phyloP scores from a whole-genome alignment of 1,140 invertebrate species.

The Drosophila serrata region DNA sequence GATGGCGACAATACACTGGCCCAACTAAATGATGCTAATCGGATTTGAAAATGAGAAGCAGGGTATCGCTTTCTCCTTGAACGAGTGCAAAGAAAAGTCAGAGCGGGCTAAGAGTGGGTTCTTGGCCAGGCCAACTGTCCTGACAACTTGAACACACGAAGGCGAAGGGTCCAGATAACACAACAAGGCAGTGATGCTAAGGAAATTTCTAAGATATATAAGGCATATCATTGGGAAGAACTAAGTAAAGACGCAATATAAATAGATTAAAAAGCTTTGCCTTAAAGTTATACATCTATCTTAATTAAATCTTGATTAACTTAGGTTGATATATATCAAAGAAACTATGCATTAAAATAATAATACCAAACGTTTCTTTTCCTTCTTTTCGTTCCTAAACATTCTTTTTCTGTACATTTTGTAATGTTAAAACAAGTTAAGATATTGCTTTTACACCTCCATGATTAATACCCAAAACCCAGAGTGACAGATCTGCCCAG shows the following conservation, averaged over 20 bases:
- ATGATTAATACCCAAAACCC: neutral
- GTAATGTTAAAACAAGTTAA: neutral
- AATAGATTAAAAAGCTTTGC: too few species aligned
- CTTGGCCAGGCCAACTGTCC: slow-evolving; percentile 19
- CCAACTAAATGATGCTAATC: slow-evolving; percentile 81
- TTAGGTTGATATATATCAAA: too few species aligned
- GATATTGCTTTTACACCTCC: neutral
- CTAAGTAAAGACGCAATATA: too few species aligned
- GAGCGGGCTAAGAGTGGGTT: slow-evolving; percentile 33
- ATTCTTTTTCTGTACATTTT: too few species aligned
- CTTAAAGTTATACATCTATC: too few species aligned
- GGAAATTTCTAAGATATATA: too few species aligned
- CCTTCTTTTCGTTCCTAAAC: too few species aligned
- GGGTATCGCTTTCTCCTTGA: slow-evolving; percentile 47
- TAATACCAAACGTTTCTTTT: too few species aligned
- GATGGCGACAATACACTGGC: slow-evolving; percentile 52
- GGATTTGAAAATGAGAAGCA: slow-evolving; percentile 76
- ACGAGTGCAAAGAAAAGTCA: slow-evolving; percentile 52
- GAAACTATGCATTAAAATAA: too few species aligned
- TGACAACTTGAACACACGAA: slow-evolving; percentile 5
- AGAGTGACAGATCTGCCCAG: neutral
- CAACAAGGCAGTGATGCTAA: slow-evolving; percentile 15
- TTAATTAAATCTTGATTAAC: too few species aligned
- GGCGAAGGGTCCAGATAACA: slow-evolving; percentile 27
- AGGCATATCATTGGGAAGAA: too few species aligned